These are phyloP conservation scores for Eupithecia abbreviata DNA, from an alignment of 2,888 invertebrate species.

Conservation along the genomic window DNA sequence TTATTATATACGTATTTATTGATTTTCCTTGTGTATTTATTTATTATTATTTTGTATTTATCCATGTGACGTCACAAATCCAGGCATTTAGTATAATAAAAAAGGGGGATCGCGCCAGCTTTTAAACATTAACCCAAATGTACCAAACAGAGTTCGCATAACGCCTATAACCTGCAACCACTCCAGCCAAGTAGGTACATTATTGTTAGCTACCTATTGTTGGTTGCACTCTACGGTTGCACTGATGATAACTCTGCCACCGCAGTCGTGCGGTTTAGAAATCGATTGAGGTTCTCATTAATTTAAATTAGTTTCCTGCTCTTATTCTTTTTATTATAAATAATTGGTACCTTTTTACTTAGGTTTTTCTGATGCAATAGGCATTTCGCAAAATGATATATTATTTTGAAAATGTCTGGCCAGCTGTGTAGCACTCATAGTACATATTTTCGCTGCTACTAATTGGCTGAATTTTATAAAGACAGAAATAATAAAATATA, in stretches of 20 bases:
- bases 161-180: constrained; percentile 47
- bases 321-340: constrained; percentile 50
- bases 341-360: constrained; percentile 52
- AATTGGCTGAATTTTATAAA: no score
- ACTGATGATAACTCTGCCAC: no score
- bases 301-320: constrained; percentile 68
- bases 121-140: no score
- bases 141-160: neutral
- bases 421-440: no score
- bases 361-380: constrained; percentile 4
- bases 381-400: neutral
- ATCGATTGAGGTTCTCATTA: constrained; percentile 67
- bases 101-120: no score
- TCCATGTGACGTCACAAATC: no score
- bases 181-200: constrained; percentile 51
- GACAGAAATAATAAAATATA: no score
- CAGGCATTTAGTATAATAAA: no score
- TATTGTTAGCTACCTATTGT: constrained; percentile 59
- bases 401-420: neutral
- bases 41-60: no score
- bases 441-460: no score
- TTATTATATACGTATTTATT: no score
- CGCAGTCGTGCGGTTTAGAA: constrained; percentile 73
- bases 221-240: constrained; percentile 50
- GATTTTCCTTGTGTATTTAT: no score